These are phyloP conservation scores for Diabrotica virgifera DNA, from an alignment of 1,140 invertebrate genomes.

Conservation along the genomic window DNA sequence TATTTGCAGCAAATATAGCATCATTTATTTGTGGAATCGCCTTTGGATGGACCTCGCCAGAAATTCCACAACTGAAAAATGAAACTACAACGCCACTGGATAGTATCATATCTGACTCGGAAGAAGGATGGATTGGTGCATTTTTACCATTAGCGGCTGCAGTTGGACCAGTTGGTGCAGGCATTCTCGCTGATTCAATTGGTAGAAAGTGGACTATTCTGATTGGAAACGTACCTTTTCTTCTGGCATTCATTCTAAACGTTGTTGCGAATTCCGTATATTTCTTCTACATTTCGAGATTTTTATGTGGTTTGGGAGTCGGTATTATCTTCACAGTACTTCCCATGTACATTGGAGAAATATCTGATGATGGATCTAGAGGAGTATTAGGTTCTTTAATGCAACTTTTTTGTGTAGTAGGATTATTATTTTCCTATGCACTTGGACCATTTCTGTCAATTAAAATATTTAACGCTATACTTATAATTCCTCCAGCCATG, in stretches of 20 bases:
- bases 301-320: constrained; percentile 62
- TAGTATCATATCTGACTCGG: constrained; percentile 46
- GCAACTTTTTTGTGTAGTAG: constrained; percentile 29
- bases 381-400: constrained; percentile 48
- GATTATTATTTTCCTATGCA: constrained; percentile 32
- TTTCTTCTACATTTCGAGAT: constrained; percentile 52
- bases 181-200: constrained; percentile 42
- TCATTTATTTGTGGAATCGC: constrained; percentile 63
- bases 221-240: constrained; percentile 53
- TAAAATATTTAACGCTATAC: constrained; percentile 51
- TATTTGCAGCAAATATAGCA: constrained; percentile 63
- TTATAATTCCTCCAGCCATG: constrained; percentile 49
- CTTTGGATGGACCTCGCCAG: constrained; percentile 73
- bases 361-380: constrained; percentile 63
- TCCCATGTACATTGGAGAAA: constrained; percentile 64
- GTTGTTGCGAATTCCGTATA: constrained; percentile 52
- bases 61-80: constrained; percentile 54
- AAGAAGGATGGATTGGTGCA: constrained; percentile 77
- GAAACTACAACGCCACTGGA: constrained; percentile 33
- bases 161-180: constrained; percentile 48
- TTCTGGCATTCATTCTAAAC: constrained; percentile 64
- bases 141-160: constrained; percentile 76
- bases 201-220: constrained; percentile 49
- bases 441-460: constrained; percentile 32
- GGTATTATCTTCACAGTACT: constrained; percentile 62